Conservation (phyloP, 2,113 vertebrate species). For the Anser cygnoides region DNA sequence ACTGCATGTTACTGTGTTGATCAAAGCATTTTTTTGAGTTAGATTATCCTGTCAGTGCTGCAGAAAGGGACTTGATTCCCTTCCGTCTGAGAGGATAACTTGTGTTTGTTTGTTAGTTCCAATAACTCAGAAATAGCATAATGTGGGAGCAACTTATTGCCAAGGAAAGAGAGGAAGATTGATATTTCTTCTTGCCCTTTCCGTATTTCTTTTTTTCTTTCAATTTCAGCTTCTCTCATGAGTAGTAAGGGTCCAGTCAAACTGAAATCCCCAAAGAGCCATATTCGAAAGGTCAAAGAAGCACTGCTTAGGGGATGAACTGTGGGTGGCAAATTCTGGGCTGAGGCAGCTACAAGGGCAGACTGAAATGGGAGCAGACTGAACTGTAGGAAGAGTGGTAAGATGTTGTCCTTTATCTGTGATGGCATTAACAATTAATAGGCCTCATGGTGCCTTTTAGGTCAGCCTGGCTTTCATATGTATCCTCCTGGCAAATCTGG, state of each 20-base stretch:
- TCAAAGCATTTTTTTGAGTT: conserved; percentile 44
- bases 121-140: not conserved
- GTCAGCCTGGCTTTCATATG: not conserved
- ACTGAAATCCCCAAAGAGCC: not conserved
- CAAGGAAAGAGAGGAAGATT: not conserved
- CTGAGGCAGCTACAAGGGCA: not conserved
- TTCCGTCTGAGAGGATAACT: conserved; percentile 16
- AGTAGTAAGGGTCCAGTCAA: not conserved
- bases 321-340: conserved; percentile 31
- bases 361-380: not conserved
- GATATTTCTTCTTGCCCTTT: not conserved
- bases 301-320: not conserved
- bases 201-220: not conserved
- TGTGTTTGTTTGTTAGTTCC: conserved; percentile 15
- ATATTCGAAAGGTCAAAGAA: conserved; percentile 14
- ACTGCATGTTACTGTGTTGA: conserved; percentile 21
- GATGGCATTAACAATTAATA: not conserved
- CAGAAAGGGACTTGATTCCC: conserved; percentile 6
- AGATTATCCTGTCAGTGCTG: conserved; percentile 52
- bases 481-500: not conserved
- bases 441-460: not conserved
- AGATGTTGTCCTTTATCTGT: not conserved
- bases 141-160: not conserved
- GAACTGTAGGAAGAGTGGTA: not conserved
- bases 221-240: not conserved